phyloP scores from a whole-genome alignment of 1,140 invertebrate genomes.

The Proales similis region DNA sequence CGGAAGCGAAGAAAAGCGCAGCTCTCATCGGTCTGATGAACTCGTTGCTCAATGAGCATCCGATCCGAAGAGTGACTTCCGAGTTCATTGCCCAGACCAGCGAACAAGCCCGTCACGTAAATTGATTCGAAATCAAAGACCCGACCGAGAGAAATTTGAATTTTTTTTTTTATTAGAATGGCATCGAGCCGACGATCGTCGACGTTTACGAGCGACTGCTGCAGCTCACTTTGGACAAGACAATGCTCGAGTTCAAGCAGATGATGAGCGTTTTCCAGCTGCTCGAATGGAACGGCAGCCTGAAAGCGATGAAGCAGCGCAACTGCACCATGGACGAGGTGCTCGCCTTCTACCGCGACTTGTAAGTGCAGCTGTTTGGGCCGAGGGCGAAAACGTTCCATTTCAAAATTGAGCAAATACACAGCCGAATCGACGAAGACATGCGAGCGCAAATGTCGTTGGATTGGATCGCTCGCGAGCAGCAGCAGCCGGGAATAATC shows the following conservation, averaged over 20 bases:
- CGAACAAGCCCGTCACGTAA: constrained; percentile 67
- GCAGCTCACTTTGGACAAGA: constrained; percentile 80
- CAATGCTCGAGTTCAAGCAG: constrained; percentile 91
- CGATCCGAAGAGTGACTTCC: constrained; percentile 79
- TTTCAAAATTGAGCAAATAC: constrained; percentile 54
- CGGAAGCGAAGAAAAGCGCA: constrained; percentile 80
- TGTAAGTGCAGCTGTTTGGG: constrained; percentile 10
- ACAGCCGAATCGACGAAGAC: constrained; percentile 76
- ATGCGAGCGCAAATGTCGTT: constrained; percentile 91
- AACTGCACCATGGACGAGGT: constrained; percentile 90
- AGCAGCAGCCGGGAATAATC: constrained; percentile 71
- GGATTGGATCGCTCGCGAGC: constrained; percentile 82
- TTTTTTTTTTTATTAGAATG: constrained; percentile 46
- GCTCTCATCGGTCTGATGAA: constrained; percentile 94
- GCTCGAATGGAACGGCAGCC: constrained; percentile 86
- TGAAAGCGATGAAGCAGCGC: constrained; percentile 76
- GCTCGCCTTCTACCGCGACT: constrained; percentile 70
- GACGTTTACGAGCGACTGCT: constrained; percentile 57
- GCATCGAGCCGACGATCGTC: no score
- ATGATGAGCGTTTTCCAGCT: constrained; percentile 92
- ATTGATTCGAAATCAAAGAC: constrained; percentile 42
- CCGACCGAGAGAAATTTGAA: background rate
- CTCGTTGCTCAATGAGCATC: constrained; percentile 91
- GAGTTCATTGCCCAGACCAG: constrained; percentile 89
- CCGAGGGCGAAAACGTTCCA: background rate